These are phyloP conservation scores for Ailurus styani DNA, from an alignment of 2,113 vertebrate genomes.

Conservation along the genomic window DNA sequence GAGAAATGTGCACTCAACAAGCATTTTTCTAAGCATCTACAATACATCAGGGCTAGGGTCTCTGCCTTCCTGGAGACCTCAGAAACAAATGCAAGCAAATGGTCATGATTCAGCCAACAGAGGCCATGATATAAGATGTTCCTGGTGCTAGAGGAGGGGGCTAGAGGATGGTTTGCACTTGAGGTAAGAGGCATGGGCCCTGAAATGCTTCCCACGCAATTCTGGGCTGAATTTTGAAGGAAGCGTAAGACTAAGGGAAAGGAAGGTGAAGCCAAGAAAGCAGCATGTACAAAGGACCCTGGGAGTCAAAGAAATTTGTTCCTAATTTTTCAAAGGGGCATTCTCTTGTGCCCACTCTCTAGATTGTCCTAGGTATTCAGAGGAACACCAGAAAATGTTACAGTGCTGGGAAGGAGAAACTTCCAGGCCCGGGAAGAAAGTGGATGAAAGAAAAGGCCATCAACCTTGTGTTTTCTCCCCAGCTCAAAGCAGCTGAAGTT, in stretches of 20 bases:
- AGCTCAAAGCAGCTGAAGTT: background rate
- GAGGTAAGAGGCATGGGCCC: background rate
- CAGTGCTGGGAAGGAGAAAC: background rate
- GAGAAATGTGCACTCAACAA: background rate
- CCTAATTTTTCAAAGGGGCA: background rate
- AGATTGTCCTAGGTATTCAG: background rate
- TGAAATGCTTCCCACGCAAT: background rate
- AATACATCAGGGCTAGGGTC: background rate
- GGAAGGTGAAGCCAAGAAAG: background rate
- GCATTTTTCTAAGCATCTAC: background rate
- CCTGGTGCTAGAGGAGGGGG: background rate
- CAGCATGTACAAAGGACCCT: background rate
- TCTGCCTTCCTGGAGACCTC: background rate
- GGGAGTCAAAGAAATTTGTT: background rate
- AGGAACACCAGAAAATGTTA: background rate
- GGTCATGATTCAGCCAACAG: background rate
- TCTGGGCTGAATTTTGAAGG: background rate
- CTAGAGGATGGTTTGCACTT: background rate
- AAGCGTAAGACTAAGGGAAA: background rate
- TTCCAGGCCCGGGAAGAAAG: background rate
- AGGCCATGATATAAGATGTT: background rate
- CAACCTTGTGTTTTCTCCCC: background rate
- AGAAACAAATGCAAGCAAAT: background rate
- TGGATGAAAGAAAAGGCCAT: background rate
- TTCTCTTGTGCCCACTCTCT: background rate